These are phyloP conservation scores for Aphis craccivora DNA, from an alignment of 1,140 invertebrate species.

Conservation along the genomic window DNA sequence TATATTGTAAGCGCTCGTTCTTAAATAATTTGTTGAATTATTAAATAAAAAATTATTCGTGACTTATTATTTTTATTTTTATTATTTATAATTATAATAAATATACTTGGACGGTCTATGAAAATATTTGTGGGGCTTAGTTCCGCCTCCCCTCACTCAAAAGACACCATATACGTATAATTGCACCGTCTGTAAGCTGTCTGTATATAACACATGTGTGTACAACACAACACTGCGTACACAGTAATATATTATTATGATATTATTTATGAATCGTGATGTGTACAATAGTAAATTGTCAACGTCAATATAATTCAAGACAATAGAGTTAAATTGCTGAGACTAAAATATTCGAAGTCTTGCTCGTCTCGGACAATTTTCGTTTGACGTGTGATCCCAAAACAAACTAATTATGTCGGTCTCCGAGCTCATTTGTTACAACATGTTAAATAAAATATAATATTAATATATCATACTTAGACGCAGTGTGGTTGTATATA, in stretches of 20 bases:
- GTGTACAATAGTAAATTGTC: background rate
- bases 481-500: background rate
- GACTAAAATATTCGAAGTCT: background rate
- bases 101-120: background rate
- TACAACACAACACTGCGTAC: background rate
- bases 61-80: slow-evolving; percentile 4
- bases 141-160: too few relatives aligned
- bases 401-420: background rate
- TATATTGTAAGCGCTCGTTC: background rate
- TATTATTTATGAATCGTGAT: background rate
- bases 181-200: too few relatives aligned
- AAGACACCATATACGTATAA: background rate
- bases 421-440: background rate
- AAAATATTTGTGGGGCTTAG: background rate
- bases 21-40: background rate
- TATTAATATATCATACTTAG: background rate
- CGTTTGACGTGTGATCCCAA: background rate
- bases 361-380: background rate
- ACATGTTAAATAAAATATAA: background rate
- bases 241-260: background rate
- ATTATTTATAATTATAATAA: background rate
- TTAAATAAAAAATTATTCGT: background rate
- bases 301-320: background rate
- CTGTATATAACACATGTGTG: background rate
- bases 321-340: background rate